A percentile compares a stretch with the other conserved stretches of the same genome.
Conservation (phyloP, 2,113 vertebrate species). For the Podarcis cretensis region DNA sequence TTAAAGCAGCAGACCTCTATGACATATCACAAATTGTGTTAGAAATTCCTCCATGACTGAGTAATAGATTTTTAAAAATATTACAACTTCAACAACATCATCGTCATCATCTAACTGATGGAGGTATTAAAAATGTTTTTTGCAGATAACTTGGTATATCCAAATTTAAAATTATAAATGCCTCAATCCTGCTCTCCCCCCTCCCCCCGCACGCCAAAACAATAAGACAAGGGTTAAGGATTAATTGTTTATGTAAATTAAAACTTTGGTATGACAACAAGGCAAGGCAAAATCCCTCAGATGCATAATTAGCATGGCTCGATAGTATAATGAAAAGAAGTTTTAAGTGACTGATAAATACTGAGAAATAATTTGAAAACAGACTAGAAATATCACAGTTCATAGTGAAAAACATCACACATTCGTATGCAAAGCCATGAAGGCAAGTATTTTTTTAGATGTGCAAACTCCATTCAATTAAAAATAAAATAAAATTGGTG, state of each 20-base stretch:
- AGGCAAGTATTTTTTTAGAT: not conserved
- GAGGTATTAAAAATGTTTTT: not conserved
- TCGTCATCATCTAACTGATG: not conserved
- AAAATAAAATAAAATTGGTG: conserved; percentile 11
- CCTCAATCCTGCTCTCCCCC: not conserved
- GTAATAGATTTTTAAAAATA: not conserved
- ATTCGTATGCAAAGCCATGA: conserved; percentile 6
- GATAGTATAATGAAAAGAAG: not conserved
- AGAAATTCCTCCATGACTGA: not conserved
- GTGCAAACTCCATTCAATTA: not conserved
- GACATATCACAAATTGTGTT: not conserved
- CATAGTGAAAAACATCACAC: not conserved
- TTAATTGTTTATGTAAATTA: conserved; percentile 13
- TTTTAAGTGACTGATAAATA: conserved; percentile 8
- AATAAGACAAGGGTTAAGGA: not conserved
- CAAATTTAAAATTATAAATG: not conserved
- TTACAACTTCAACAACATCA: too few species aligned
- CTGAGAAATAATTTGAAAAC: conserved; percentile 6
- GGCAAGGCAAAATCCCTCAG: conserved; percentile 4
- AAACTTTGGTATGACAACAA: not conserved
- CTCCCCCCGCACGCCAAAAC: not conserved
- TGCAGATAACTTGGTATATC: not conserved
- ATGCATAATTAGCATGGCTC: not conserved
- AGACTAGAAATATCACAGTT: not conserved
- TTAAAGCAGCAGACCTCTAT: not conserved